Evolutionary conservation across 2,797 vertebrate species (phyloP), one percentile per base, ranked within the genome.

Genomic region (Schizothorax lantsangensis): DNA sequence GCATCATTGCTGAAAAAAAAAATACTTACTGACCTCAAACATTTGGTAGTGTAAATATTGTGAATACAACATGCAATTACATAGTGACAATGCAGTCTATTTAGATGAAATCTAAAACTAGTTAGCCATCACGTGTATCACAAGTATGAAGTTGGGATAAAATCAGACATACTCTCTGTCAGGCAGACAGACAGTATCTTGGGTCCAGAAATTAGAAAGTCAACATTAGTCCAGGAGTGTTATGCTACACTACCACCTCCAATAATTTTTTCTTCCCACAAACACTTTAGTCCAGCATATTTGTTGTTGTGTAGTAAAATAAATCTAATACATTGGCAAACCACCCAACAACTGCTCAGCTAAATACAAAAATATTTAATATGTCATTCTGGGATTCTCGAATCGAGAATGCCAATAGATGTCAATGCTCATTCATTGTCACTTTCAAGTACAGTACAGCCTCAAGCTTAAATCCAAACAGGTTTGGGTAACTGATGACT

Each of bases 381-480:
- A 9, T 62, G 54, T 43, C 77, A 62, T 62, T 62, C 23, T 79
- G 57, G 15, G 15, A 79, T 45, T 79, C 83, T 81, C 54, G 23
- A 38, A 79, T 74, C 83, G 33, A 49, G 89, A 94, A 91, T 90
- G 91, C 89, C 92, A 93, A 91, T 79, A 92, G 90, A 91, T 87
- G 86, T 80, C 92, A 88, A 72, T 64, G 57, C 43, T 52, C 8
- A 9, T 23, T 66, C 30, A 73, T 21, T 78, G n/a, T 45, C 59
- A 69, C 72, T 15, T 40, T 45, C 26, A 26, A 6, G 7, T 23
- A 57, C 69, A 88, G 85, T 81, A 68, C 72, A 81, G 91, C 87
- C 85, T 43, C 92, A 89, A 91, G 93, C 91, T 90, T 88, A 89
- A 91, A 92, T 93, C 93, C 93, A 94, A 94, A 81, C 40, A 73